Percentiles rank a stretch among this genome's conserved stretches.
Conservation (phyloP, 2,888 invertebrate genomes). For the Harmothoe impar region DNA sequence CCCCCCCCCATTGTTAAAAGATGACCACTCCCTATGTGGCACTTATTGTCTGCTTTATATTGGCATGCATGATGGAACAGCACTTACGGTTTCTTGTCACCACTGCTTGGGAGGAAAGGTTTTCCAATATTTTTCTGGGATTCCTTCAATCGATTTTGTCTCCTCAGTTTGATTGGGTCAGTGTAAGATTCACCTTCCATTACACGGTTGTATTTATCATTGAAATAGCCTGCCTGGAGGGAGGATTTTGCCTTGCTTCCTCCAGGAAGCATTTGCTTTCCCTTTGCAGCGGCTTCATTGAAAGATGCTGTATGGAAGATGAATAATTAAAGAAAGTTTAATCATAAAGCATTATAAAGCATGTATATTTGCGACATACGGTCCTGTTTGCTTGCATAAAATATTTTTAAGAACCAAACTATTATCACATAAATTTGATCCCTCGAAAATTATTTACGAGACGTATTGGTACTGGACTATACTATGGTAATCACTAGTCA, state of each 20-base stretch:
- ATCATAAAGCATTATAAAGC: too few relatives aligned
- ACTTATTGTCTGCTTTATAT: too few relatives aligned
- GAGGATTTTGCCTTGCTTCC: slow-evolving; percentile 80
- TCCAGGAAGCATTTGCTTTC: slow-evolving; percentile 82
- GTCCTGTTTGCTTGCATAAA: too few relatives aligned
- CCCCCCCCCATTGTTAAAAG: too few relatives aligned
- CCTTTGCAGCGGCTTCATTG: slow-evolving; percentile 81
- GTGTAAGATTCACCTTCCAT: slow-evolving; percentile 82
- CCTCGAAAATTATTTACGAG: too few relatives aligned
- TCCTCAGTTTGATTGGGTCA: slow-evolving; percentile 81
- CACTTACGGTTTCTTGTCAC: slow-evolving; percentile 81
- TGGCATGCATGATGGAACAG: too few relatives aligned
- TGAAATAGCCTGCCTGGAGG: slow-evolving; percentile 82
- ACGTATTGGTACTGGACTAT: too few relatives aligned
- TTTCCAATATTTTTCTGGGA: slow-evolving; percentile 82
- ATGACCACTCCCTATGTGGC: too few relatives aligned
- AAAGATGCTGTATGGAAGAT: slow-evolving; percentile 77
- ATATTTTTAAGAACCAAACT: too few relatives aligned
- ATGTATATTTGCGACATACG: too few relatives aligned
- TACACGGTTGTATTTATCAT: slow-evolving; percentile 80
- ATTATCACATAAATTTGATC: too few relatives aligned
- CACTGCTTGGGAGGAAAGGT: slow-evolving; percentile 82
- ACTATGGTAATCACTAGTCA: too few relatives aligned
- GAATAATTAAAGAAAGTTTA: not conserved
- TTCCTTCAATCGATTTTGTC: slow-evolving; percentile 79